These are phyloP conservation scores for Ctenopoma multispine DNA, from an alignment of 2,797 vertebrate genomes.

Conservation along the genomic window DNA sequence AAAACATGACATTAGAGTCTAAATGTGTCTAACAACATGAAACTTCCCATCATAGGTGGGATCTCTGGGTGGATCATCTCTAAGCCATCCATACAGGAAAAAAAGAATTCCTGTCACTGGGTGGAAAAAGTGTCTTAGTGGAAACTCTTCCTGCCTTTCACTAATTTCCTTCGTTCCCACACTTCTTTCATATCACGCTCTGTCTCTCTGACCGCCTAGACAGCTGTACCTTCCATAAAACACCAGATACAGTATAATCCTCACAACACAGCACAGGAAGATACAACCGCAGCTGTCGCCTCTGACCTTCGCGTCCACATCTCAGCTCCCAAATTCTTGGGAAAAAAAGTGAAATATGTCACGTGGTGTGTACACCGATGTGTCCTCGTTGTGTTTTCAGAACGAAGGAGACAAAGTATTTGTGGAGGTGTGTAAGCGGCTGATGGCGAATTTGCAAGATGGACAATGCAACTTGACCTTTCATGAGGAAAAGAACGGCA, in stretches of 20 bases:
- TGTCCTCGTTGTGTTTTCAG: slow-evolving; percentile 25
- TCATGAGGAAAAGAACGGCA: rapidly evolving
- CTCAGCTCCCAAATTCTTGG: background rate
- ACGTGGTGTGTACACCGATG: background rate
- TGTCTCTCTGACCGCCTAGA: background rate
- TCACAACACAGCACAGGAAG: slow-evolving; percentile 43
- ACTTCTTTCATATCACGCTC: slow-evolving; percentile 30
- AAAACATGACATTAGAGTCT: background rate
- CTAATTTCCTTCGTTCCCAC: slow-evolving; percentile 73
- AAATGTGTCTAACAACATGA: background rate
- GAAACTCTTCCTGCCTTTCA: slow-evolving; percentile 70
- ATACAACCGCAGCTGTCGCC: slow-evolving; percentile 26
- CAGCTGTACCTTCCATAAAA: slow-evolving; percentile 23
- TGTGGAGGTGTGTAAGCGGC: slow-evolving; percentile 50
- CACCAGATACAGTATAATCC: slow-evolving; percentile 44
- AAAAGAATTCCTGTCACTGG: slow-evolving; percentile 31
- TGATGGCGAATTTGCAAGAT: slow-evolving; percentile 33
- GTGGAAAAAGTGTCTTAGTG: slow-evolving; percentile 72
- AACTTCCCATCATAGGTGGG: background rate
- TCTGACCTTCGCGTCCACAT: slow-evolving; percentile 23
- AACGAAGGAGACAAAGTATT: slow-evolving; percentile 5
- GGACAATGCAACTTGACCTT: slow-evolving; percentile 60
- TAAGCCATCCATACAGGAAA: slow-evolving; percentile 34
- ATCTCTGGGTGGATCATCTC: slow-evolving; percentile 5
- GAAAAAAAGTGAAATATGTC: background rate